Conservation (phyloP, 2,797 vertebrate genomes). For the Paramormyrops hopkinsi region DNA sequence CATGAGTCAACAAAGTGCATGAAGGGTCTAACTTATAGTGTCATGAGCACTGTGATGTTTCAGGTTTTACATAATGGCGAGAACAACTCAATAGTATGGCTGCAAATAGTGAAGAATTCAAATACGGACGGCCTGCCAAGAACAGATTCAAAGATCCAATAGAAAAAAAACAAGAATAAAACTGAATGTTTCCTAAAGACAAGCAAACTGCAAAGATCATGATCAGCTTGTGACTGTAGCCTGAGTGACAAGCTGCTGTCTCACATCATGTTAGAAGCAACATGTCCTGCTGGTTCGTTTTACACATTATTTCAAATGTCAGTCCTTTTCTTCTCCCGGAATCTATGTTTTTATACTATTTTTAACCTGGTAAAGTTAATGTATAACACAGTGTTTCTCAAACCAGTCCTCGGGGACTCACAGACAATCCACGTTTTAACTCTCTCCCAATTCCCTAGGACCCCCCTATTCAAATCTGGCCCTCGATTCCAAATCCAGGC, state of each 20-base stretch:
- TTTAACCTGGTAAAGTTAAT: background rate
- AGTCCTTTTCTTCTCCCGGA: background rate
- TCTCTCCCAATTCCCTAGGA: background rate
- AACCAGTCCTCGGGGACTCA: background rate
- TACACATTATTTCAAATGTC: background rate
- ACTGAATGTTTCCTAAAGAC: background rate
- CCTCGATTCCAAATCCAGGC: too few relatives aligned
- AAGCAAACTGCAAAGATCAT: background rate
- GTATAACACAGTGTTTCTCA: background rate
- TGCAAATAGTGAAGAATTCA: background rate
- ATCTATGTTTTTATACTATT: background rate
- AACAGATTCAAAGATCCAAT: background rate
- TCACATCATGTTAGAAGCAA: background rate
- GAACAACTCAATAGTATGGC: background rate
- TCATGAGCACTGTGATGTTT: background rate
- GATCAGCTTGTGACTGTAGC: background rate
- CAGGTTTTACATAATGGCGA: background rate
- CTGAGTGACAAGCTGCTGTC: background rate
- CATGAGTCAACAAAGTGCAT: background rate
- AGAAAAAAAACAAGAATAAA: background rate
- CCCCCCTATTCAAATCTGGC: too few relatives aligned
- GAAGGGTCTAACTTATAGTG: background rate
- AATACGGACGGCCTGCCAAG: background rate
- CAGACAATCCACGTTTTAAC: background rate
- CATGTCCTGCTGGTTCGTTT: background rate